phyloP scores from a whole-genome alignment of 2,888 invertebrate genomes.

The Lasioglossum lativentre region DNA sequence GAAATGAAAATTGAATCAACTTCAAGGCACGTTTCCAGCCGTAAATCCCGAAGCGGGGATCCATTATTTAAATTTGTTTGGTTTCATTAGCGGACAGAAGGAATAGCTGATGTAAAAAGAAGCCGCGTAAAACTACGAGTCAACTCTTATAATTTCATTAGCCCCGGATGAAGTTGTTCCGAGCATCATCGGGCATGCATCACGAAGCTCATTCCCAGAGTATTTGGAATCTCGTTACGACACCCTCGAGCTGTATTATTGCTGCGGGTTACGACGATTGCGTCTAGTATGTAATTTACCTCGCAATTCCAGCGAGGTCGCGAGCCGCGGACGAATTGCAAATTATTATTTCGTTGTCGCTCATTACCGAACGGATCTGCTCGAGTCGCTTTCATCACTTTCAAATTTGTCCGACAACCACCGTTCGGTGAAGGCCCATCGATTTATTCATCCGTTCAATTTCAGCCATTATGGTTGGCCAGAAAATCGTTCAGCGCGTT shows the following conservation, averaged over 20 bases:
- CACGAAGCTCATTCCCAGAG: constrained; percentile 14
- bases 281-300: constrained; percentile 55
- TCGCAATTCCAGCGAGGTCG: constrained; percentile 47
- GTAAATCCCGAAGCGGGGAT: not conserved
- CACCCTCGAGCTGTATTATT: constrained; percentile 26
- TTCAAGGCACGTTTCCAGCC: not conserved
- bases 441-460: not conserved
- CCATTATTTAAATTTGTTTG: constrained; percentile 18
- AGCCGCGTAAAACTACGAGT: constrained; percentile 5
- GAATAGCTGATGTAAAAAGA: not conserved
- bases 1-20: constrained; percentile 2
- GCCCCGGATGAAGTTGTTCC: not conserved
- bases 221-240: constrained; percentile 39
- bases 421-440: not conserved
- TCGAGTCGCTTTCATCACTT: constrained; percentile 7
- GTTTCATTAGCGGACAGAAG: not conserved
- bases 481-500: not conserved
- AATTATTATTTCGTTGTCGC: constrained; percentile 56
- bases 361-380: constrained; percentile 34
- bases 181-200: constrained; percentile 17
- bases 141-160: constrained; percentile 30
- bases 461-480: not conserved
- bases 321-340: constrained; percentile 54
- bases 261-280: constrained; percentile 32
- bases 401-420: not conserved